phyloP scores from a whole-genome alignment of 1,140 invertebrate genomes.

The Drosophila virilis region DNA sequence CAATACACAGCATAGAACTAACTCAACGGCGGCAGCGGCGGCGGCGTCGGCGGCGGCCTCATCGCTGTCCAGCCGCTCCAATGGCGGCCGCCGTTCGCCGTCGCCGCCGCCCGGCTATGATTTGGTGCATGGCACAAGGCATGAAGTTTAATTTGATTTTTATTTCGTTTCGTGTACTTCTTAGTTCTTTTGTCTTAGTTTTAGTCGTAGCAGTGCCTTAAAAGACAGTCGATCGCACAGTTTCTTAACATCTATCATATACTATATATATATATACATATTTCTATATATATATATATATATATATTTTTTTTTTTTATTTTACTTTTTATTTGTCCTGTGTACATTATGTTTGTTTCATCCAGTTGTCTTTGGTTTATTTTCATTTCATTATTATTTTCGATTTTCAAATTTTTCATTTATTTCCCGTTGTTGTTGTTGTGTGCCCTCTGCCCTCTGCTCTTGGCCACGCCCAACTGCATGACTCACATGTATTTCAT shows the following conservation, averaged over 20 bases:
- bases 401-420: background rate
- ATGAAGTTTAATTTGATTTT: conserved; percentile 77
- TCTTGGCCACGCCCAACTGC: conserved; percentile 39
- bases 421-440: conserved; percentile 11
- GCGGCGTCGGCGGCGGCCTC: conserved; percentile 39
- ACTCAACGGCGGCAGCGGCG: conserved; percentile 51
- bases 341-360: conserved; percentile 28
- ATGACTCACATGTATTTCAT: conserved; percentile 18
- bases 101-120: conserved; percentile 84
- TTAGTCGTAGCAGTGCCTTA: background rate
- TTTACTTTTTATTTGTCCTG: conserved; percentile 11
- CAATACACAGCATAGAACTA: conserved; percentile 80
- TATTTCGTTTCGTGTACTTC: conserved; percentile 20
- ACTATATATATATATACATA: background rate
- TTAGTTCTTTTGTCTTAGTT: conserved; percentile 27
- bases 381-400: conserved; percentile 29
- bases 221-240: background rate
- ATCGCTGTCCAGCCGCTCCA: conserved; percentile 34
- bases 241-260: background rate
- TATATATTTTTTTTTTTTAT: background rate
- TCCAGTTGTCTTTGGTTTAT: conserved; percentile 18
- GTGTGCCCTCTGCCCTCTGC: conserved; percentile 42
- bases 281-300: background rate
- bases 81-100: conserved; percentile 62
- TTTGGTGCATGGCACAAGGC: conserved; percentile 85